These are phyloP conservation scores for Catalaphyllia jardinei DNA, from an alignment of 64 coral and sea anemone species.

Conservation along the genomic window DNA sequence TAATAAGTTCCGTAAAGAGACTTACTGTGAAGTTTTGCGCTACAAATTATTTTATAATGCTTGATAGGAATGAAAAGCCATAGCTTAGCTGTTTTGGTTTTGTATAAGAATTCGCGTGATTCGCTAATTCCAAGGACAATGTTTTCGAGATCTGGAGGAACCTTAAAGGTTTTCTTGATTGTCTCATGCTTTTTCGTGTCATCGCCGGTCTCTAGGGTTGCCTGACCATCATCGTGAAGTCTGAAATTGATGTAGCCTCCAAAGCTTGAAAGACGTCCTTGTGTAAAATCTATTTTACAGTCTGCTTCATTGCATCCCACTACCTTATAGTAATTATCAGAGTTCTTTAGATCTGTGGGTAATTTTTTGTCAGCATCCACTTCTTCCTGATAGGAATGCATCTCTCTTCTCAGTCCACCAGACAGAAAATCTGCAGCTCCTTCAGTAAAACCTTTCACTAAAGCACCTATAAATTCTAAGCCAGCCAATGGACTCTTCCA, in stretches of 20 bases:
- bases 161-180: conserved; percentile 23
- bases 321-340: conserved; percentile 44
- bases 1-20: conserved; percentile 40
- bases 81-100: conserved; percentile 32
- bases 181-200: conserved; percentile 9
- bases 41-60: conserved; percentile 20
- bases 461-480: conserved; percentile 37
- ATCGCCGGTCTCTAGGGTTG: conserved; percentile 43
- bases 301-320: conserved; percentile 9
- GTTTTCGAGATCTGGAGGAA: conserved; percentile 4
- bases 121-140: conserved; percentile 53
- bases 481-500: conserved; percentile 54
- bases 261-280: conserved; percentile 18
- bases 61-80: conserved; percentile 48
- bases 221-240: conserved; percentile 7
- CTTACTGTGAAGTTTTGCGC: not conserved
- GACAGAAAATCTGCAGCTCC: conserved; percentile 56
- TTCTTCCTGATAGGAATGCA: conserved; percentile 39
- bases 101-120: conserved; percentile 13
- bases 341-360: not conserved
- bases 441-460: conserved; percentile 40
- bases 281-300: conserved; percentile 39
- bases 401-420: conserved; percentile 47
- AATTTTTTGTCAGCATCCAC: conserved; percentile 42
- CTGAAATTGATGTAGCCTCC: conserved; percentile 48